Evolutionary conservation across 2,797 vertebrate genomes (phyloP).

Genomic region (Dallia pectoralis): DNA sequence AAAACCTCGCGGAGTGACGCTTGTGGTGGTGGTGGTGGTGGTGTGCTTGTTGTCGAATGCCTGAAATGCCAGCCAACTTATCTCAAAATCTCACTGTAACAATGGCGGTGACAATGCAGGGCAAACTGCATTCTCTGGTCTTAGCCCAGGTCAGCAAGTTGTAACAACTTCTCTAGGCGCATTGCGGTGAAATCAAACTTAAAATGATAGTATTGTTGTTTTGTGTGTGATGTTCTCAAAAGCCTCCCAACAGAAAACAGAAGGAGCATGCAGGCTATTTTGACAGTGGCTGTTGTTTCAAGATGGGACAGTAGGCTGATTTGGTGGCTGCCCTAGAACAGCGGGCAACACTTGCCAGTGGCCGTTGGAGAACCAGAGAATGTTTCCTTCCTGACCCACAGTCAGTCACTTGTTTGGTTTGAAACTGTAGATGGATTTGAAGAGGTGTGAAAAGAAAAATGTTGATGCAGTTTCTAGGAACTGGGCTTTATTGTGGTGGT

Average conservation of each 20-base stretch:
- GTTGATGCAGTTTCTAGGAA: conserved; percentile 28
- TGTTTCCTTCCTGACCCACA: conserved; percentile 2
- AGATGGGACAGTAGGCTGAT: conserved; percentile 17
- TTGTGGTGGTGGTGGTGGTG: conserved; percentile 48
- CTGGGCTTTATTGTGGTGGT: conserved; percentile 9
- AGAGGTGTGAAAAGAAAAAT: conserved; percentile 5
- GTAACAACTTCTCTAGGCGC: conserved; percentile 39
- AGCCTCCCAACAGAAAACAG: conserved; percentile 39
- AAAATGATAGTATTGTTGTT: conserved; percentile 44
- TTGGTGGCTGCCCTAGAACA: conserved; percentile 44
- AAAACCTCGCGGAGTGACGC: conserved; percentile 50
- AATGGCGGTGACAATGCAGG: conserved; percentile 46
- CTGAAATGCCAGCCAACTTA: conserved; percentile 47
- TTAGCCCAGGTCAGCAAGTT: conserved; percentile 49
- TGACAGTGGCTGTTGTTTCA: conserved; percentile 16
- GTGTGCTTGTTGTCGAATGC: conserved; percentile 39
- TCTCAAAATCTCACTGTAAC: conserved; percentile 41
- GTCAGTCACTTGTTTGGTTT: conserved; percentile 18
- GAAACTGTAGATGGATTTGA: neutral
- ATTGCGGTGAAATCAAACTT: conserved; percentile 44
- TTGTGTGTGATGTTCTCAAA: conserved; percentile 30
- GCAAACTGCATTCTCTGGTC: conserved; percentile 71
- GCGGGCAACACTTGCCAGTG: conserved; percentile 33
- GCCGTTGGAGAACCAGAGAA: conserved; percentile 26
- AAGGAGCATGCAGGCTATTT: conserved; percentile 56